Percentiles rank a stretch among this genome's conserved stretches.
Conservation (phyloP, 2,797 vertebrate genomes). For the Galagoides demidoff region DNA sequence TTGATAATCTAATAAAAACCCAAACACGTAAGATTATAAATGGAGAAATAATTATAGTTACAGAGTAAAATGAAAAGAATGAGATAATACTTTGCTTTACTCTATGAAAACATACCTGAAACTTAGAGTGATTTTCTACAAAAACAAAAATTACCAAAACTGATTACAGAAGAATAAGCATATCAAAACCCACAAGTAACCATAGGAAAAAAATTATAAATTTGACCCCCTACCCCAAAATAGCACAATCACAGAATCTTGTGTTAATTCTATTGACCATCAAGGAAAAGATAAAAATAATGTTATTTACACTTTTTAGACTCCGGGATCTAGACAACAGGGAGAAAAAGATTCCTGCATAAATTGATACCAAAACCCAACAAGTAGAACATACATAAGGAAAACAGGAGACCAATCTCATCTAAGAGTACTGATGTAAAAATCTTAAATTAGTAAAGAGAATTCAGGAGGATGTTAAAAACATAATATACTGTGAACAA, state of each 20-base stretch:
- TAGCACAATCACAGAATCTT: constrained; percentile 32
- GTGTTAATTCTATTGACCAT: constrained; percentile 10
- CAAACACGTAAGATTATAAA: constrained; percentile 22
- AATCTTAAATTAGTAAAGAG: neutral
- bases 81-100: neutral
- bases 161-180: neutral
- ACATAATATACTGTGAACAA: neutral
- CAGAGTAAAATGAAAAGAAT: constrained; percentile 44
- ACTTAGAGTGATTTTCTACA: neutral
- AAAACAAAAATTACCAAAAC: constrained; percentile 17
- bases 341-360: constrained; percentile 18
- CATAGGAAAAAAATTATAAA: neutral
- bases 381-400: constrained; percentile 4
- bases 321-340: constrained; percentile 33
- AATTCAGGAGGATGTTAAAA: neutral
- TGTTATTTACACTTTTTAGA: constrained; percentile 13
- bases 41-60: constrained; percentile 34
- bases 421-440: constrained; percentile 42
- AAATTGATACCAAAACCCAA: neutral
- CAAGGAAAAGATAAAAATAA: constrained; percentile 1
- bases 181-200: constrained; percentile 22
- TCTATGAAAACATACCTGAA: constrained; percentile 25
- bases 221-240: neutral
- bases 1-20: constrained; percentile 43
- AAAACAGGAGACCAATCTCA: constrained; percentile 32